Evolutionary conservation across 2,113 vertebrate species (phyloP).

Genomic region (Loxodonta africana): DNA sequence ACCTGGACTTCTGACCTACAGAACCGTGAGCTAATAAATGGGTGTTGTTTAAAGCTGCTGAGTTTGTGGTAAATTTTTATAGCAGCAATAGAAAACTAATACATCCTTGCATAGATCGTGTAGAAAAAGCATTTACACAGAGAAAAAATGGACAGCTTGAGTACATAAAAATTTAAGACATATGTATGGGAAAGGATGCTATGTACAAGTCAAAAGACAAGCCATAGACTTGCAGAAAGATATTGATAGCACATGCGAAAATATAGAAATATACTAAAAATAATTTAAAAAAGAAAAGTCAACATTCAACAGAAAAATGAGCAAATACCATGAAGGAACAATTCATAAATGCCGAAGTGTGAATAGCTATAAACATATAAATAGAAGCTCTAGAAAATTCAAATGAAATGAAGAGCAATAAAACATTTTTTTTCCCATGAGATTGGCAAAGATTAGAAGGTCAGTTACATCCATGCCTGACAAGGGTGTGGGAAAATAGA

Average conservation of each 20-base stretch:
- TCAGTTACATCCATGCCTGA: neutral
- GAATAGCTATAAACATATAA: neutral
- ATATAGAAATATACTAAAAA: neutral
- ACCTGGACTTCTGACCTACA: neutral
- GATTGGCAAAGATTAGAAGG: neutral
- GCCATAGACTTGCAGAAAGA: neutral
- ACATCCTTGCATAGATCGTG: neutral
- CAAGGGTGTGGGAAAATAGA: neutral
- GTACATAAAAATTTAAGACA: neutral
- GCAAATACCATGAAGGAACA: neutral
- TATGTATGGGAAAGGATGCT: neutral
- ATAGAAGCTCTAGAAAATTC: neutral
- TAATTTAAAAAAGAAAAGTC: neutral
- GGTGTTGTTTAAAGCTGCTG: neutral
- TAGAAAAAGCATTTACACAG: neutral
- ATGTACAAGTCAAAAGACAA: neutral
- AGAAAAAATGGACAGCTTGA: neutral
- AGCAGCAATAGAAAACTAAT: neutral
- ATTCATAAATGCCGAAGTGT: neutral
- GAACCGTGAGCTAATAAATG: neutral
- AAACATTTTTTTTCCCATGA: neutral
- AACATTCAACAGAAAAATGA: neutral
- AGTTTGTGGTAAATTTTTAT: neutral
- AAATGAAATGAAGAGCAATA: neutral
- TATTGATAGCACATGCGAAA: neutral